A percentile compares a stretch with the other conserved stretches of the same genome.
Evolutionary conservation across 1,140 invertebrate genomes (phyloP).

Genomic region (Caenorhabditis remanei): DNA sequence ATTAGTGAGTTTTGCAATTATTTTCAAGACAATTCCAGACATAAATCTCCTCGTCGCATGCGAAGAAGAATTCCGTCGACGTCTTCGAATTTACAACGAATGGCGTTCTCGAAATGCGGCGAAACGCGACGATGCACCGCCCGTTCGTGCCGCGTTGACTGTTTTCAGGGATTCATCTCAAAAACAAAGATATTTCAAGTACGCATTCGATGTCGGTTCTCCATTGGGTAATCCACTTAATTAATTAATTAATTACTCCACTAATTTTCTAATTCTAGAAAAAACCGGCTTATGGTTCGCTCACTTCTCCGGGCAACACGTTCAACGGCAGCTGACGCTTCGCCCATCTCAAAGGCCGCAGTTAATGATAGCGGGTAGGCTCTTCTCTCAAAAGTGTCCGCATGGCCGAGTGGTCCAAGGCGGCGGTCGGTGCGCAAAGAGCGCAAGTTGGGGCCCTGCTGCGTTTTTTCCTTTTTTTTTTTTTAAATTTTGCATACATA

Average conservation of each 20-base stretch:
- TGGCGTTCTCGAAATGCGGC: conserved; percentile 88
- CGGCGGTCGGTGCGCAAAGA: too few species aligned
- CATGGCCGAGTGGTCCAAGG: too few species aligned
- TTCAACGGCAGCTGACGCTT: conserved; percentile 95
- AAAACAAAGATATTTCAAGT: conserved; percentile 78
- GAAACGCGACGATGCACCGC: neutral
- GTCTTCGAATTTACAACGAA: conserved; percentile 95
- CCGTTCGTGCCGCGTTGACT: neutral
- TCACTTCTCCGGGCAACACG: conserved; percentile 96
- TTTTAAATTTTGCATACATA: too few species aligned
- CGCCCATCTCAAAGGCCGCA: conserved; percentile 91
- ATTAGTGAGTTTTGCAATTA: too few species aligned
- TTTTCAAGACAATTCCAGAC: too few species aligned
- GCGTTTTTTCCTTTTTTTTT: too few species aligned
- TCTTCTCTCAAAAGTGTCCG: too few species aligned
- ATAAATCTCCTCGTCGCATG: conserved; percentile 86
- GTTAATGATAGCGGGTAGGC: conserved; percentile 86
- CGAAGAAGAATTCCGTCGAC: conserved; percentile 95
- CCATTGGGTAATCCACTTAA: neutral
- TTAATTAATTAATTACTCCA: too few species aligned
- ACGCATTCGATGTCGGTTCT: conserved; percentile 79
- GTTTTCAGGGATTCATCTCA: conserved; percentile 1
- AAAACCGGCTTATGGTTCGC: conserved; percentile 91
- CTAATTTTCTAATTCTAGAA: neutral
- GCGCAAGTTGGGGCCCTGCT: too few species aligned